A percentile compares a stretch with the other conserved stretches of the same genome.
Evolutionary conservation across 2,797 vertebrate species (phyloP).

Genomic region (Muraenolepis orangiensis): DNA sequence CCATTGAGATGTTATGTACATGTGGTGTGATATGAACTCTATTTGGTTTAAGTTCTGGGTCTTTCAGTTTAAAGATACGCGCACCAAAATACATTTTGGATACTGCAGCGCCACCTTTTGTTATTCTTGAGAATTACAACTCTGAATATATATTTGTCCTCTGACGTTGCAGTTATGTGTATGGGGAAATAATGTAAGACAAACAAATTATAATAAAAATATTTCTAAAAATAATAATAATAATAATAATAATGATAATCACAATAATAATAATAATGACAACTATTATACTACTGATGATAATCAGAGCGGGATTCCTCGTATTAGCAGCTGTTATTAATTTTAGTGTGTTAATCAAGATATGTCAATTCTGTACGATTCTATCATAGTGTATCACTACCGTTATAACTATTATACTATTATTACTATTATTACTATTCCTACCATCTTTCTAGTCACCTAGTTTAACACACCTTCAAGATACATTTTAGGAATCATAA

Average conservation of each 20-base stretch:
- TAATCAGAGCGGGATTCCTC: not conserved
- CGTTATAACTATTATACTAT: no score
- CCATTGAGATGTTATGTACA: no score
- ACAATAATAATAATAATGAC: not conserved
- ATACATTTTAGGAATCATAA: not conserved
- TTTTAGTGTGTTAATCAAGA: not conserved
- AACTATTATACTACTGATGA: not conserved
- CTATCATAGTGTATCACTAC: no score
- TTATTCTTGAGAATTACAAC: not conserved
- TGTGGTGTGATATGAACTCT: no score
- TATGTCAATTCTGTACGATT: not conserved
- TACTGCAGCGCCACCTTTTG: constrained; percentile 48
- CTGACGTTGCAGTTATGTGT: not conserved
- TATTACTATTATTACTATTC: no score
- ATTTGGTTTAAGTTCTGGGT: no score
- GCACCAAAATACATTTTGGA: not conserved
- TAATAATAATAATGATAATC: not conserved
- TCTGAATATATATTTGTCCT: not conserved
- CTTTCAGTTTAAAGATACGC: no score
- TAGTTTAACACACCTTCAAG: not conserved
- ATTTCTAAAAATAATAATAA: not conserved
- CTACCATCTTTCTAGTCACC: not conserved
- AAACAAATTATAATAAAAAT: not conserved
- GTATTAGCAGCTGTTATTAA: not conserved
- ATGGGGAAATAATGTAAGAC: not conserved